Percentiles rank a stretch among this genome's conserved stretches.
Evolutionary conservation across 2,113 vertebrate species (phyloP).

Genomic region (Channa maculata): DNA sequence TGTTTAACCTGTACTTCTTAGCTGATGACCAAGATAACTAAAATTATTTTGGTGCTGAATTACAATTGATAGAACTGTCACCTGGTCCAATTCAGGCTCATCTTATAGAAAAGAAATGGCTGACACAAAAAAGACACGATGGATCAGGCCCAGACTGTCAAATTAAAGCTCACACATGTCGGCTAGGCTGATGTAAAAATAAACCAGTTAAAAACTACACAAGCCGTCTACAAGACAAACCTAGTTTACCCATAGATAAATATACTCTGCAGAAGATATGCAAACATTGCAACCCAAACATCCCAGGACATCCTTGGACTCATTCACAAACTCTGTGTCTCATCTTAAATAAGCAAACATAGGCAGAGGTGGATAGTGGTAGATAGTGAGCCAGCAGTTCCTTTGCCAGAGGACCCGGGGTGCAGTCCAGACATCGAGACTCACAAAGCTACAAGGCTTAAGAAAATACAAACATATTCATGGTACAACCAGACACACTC

Average conservation of each 20-base stretch:
- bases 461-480: constrained; percentile 69
- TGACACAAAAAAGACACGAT: constrained; percentile 13
- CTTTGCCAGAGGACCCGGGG: constrained; percentile 34
- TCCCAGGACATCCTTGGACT: constrained; percentile 51
- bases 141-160: constrained; percentile 35
- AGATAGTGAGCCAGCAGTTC: constrained; percentile 43
- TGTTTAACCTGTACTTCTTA: constrained; percentile 42
- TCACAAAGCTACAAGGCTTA: constrained; percentile 61
- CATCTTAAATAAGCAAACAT: constrained; percentile 65
- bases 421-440: constrained; percentile 55
- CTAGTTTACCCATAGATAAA: constrained; percentile 49
- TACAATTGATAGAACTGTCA: constrained; percentile 65
- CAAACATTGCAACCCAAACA: constrained; percentile 64
- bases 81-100: constrained; percentile 37
- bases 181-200: constrained; percentile 35
- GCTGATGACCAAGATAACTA: constrained; percentile 58
- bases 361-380: constrained; percentile 47
- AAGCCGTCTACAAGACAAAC: constrained; percentile 46
- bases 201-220: constrained; percentile 51
- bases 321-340: constrained; percentile 40
- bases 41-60: constrained; percentile 27
- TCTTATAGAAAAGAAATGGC: constrained; percentile 35
- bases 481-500: constrained; percentile 72
- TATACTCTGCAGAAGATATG: constrained; percentile 47
- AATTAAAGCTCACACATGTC: constrained; percentile 44